phyloP scores from a whole-genome alignment of 2,888 invertebrate species.

The Amiota mariae region DNA sequence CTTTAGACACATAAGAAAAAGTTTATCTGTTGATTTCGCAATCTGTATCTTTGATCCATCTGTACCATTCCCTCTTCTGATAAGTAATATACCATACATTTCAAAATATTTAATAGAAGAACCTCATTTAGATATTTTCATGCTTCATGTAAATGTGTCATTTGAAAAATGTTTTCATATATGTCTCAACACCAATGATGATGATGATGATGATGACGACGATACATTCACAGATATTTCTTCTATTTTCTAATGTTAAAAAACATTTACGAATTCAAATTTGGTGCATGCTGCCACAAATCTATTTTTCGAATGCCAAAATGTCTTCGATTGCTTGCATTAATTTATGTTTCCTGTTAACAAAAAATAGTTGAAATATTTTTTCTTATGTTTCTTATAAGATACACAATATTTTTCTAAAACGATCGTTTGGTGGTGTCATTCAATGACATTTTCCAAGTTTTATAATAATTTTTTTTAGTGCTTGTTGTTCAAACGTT shows the following conservation, averaged over 20 bases:
- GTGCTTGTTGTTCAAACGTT: constrained; percentile 21
- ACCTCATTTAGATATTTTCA: not conserved
- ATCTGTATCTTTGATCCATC: no score
- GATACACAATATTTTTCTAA: constrained; percentile 11
- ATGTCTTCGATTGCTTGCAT: constrained; percentile 37
- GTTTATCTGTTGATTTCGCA: no score
- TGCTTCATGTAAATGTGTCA: constrained; percentile 60
- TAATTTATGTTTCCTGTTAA: constrained; percentile 67
- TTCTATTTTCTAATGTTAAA: not conserved
- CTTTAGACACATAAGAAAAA: no score
- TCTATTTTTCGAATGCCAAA: constrained; percentile 44
- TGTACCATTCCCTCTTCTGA: no score
- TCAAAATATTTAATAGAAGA: not conserved
- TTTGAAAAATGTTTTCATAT: constrained; percentile 54
- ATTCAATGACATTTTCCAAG: constrained; percentile 59
- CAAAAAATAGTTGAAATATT: constrained; percentile 24
- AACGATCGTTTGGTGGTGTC: constrained; percentile 48
- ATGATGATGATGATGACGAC: not conserved
- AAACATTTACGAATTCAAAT: constrained; percentile 4
- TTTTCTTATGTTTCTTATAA: constrained; percentile 27
- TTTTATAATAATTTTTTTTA: constrained; percentile 23
- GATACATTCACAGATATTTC: not conserved
- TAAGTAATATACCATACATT: not conserved
- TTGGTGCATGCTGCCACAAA: constrained; percentile 35
- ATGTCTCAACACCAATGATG: not conserved